Conservation (phyloP, 2,113 vertebrate species). For the Rafetus swinhoei region DNA sequence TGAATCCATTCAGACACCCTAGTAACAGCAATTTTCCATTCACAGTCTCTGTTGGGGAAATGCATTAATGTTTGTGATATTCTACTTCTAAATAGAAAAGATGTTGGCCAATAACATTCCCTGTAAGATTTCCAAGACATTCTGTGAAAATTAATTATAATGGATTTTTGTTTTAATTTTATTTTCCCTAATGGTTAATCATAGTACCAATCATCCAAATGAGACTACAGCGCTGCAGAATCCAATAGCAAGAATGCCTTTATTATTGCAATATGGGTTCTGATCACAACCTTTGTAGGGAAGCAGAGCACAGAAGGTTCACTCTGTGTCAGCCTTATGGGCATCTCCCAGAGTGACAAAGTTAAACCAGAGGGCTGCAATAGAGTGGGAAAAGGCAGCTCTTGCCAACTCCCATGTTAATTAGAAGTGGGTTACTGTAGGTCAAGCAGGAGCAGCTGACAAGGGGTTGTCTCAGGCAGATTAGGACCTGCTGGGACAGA, state of each 20-base stretch:
- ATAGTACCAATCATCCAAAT: constrained; percentile 6
- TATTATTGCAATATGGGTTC: not conserved
- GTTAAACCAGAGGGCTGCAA: no score
- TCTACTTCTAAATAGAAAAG: constrained; percentile 65
- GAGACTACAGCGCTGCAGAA: not conserved
- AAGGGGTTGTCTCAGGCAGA: no score
- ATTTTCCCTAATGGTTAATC: constrained; percentile 32
- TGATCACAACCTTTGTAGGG: not conserved
- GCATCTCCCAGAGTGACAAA: not conserved
- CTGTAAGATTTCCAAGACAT: constrained; percentile 55
- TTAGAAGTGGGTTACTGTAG: no score
- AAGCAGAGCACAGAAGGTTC: not conserved
- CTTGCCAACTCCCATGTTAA: no score
- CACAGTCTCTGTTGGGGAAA: constrained; percentile 47
- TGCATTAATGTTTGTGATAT: constrained; percentile 50
- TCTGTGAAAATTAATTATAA: constrained; percentile 67
- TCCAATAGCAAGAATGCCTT: not conserved
- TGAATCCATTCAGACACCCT: constrained; percentile 4
- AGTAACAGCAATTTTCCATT: constrained; percentile 40
- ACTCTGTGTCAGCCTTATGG: not conserved
- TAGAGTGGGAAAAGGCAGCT: no score
- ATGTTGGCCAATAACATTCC: constrained; percentile 34
- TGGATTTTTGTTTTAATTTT: constrained; percentile 8
- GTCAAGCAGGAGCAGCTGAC: no score
- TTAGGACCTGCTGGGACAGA: no score